Evolutionary conservation across 2,113 vertebrate genomes (phyloP).

Genomic region (Muntiacus muntjak): DNA sequence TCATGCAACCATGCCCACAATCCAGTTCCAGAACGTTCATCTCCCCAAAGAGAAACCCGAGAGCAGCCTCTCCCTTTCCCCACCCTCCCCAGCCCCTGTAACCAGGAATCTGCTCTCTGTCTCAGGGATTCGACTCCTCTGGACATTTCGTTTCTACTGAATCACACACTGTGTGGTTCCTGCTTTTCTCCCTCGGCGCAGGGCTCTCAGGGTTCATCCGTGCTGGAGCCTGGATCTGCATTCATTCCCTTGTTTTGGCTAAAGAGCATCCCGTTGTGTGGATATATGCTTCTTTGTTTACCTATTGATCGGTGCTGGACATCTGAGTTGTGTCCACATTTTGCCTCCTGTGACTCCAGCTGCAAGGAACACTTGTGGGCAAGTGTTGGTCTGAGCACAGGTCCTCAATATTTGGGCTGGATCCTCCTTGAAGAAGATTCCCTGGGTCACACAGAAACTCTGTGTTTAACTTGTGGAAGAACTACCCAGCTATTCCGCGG

Average conservation of each 20-base stretch:
- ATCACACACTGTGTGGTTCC: rapidly evolving
- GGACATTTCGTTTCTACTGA: rapidly evolving
- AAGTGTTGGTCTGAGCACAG: not conserved
- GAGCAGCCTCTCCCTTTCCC: not conserved
- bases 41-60: not conserved
- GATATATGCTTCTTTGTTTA: too few relatives aligned
- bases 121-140: not conserved
- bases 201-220: rapidly evolving
- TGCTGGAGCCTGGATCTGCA: rapidly evolving
- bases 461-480: not conserved
- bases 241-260: too few relatives aligned
- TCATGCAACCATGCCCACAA: too few relatives aligned
- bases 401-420: not conserved
- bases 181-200: rapidly evolving
- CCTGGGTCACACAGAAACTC: not conserved
- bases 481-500: too few relatives aligned
- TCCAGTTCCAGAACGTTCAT: not conserved
- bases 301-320: not conserved
- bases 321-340: not conserved
- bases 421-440: too few relatives aligned
- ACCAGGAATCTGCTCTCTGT: not conserved
- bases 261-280: too few relatives aligned
- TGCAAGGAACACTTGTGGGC: too few relatives aligned
- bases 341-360: not conserved
- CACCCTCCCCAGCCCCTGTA: not conserved